Percentiles rank a stretch among this genome's conserved stretches.
phyloP scores from a whole-genome alignment of 2,113 vertebrate species.

The Bujurquina vittata region DNA sequence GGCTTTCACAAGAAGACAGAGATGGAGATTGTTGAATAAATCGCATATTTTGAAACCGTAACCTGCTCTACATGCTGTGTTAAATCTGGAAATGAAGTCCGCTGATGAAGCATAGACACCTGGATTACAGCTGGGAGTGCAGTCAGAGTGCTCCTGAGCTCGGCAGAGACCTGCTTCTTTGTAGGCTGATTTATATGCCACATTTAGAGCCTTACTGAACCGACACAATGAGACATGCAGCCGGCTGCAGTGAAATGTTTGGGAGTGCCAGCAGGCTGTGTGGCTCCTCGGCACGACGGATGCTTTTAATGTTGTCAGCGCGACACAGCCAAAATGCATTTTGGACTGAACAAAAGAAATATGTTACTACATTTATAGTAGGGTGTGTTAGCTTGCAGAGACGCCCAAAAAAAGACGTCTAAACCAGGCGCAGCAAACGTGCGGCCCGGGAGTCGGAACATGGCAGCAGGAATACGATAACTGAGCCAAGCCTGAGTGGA shows the following conservation, averaged over 20 bases:
- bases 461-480: too few relatives aligned
- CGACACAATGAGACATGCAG: neutral
- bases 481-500: too few relatives aligned
- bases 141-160: neutral
- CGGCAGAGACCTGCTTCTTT: neutral
- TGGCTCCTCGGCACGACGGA: neutral
- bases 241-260: neutral
- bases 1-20: neutral
- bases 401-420: neutral
- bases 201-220: neutral
- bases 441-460: neutral
- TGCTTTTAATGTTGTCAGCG: neutral
- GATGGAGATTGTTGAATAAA: neutral
- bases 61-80: neutral
- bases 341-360: neutral
- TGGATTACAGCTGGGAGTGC: neutral
- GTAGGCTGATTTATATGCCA: neutral
- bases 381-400: neutral
- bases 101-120: neutral
- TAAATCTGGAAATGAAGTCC: too few relatives aligned
- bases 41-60: neutral
- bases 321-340: neutral
- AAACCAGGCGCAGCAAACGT: neutral
- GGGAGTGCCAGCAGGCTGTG: neutral
- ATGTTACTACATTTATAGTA: neutral